Conservation (phyloP, 2,888 invertebrate genomes). For the Smittia sp. region DNA sequence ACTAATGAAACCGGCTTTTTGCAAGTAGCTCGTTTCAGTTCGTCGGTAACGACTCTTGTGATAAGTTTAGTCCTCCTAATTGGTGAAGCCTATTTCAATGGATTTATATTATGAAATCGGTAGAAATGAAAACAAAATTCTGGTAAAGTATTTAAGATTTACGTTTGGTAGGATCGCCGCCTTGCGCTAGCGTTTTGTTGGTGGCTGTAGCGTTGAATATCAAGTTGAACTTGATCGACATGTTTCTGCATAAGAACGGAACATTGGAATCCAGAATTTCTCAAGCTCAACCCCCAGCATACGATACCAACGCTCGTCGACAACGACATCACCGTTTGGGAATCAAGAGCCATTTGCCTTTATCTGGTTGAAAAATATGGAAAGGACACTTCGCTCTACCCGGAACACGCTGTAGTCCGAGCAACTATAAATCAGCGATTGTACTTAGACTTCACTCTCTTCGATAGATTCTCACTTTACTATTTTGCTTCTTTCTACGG, state of each 20-base stretch:
- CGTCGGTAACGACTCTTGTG: too few species aligned
- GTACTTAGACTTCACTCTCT: conserved; percentile 67
- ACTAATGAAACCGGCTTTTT: too few species aligned
- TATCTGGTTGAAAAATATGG: conserved; percentile 41
- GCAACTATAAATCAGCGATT: conserved; percentile 69
- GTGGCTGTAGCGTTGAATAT: background rate
- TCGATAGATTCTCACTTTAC: conserved; percentile 60
- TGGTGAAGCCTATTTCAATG: background rate
- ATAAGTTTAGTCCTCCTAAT: too few species aligned
- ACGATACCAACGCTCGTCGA: conserved; percentile 38
- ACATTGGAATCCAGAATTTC: conserved; percentile 61
- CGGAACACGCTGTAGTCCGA: conserved; percentile 67
- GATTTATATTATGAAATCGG: background rate
- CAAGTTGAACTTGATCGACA: background rate
- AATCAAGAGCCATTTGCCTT: conserved; percentile 34
- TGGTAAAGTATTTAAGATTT: background rate
- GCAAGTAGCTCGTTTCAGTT: too few species aligned
- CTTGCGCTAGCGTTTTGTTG: background rate
- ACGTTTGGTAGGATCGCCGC: too few species aligned
- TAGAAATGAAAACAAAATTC: background rate
- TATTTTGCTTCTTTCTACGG: conserved; percentile 49
- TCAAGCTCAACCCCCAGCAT: conserved; percentile 48
- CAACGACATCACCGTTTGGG: conserved; percentile 22
- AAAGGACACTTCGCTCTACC: conserved; percentile 64
- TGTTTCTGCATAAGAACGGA: conserved; percentile 51